Evolutionary conservation across 2,797 vertebrate species (phyloP).

Genomic region (Cottoperca gobio): DNA sequence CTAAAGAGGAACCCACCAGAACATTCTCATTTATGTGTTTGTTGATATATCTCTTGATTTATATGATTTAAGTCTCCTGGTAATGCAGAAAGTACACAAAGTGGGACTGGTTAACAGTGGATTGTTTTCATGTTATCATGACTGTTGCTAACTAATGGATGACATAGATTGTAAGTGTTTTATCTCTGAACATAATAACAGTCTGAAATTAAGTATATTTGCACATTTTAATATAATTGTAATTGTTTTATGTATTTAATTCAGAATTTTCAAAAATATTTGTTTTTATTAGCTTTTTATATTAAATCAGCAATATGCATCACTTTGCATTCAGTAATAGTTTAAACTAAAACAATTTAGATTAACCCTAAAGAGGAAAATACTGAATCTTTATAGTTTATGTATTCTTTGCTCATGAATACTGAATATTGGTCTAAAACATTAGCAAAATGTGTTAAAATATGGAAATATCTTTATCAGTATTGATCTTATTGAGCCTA

Average conservation of each 20-base stretch:
- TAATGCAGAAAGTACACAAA: background rate
- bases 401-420: background rate
- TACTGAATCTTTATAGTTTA: background rate
- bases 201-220: background rate
- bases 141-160: background rate
- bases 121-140: background rate
- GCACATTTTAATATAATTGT: background rate
- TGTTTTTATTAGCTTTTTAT: background rate
- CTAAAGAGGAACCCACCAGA: background rate
- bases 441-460: background rate
- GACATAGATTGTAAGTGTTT: background rate
- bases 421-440: background rate
- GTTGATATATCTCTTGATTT: background rate
- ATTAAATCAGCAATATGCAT: background rate
- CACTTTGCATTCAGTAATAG: background rate
- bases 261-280: too few species aligned
- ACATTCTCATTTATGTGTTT: background rate
- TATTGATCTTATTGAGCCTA: slow-evolving; percentile 3
- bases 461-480: background rate
- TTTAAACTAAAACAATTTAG: background rate
- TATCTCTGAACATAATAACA: background rate
- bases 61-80: background rate
- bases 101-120: background rate
- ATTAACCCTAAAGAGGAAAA: background rate
- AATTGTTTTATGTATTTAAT: background rate